Base-by-base conservation (phyloP, 2,888 invertebrate genomes). In the Adelognathus sp. region DNA sequence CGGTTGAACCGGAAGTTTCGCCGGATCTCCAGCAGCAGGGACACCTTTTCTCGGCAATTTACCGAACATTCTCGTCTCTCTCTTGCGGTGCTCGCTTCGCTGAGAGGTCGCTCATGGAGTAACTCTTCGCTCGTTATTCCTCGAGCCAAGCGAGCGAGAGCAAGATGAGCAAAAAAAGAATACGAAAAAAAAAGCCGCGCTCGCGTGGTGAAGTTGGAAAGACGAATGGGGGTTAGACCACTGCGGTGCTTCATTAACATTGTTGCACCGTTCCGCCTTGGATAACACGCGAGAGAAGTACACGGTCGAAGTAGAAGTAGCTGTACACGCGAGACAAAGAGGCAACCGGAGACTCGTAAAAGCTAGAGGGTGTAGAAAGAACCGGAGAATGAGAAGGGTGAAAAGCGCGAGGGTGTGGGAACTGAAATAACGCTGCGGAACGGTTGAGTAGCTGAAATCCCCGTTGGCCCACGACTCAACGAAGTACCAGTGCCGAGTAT, bases 21-120 rank as follows among this genome's bases (percentile, higher is more conserved):
- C 66, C 60, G 76, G 80, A 74, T 64, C 69, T 71, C 58, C 52
- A 39, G 36, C 50, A 64, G 63, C 70, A 31, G 58, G 18, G 36
- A 60, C 64, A 74, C 76, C 73, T 64, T 83, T 74, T 79, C 77
- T 41, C 52, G 67, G 79, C 79, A 82, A 83, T 84, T 84, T 81
- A 79, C 81, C 78, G 73, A 66, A 83, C 72, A 60, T 70, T 79
- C 66, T 18, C 72, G 41, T 56, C 54, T 29, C 52, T 39, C 41
- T 27, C 31, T 33, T 11, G 24, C 7, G 27, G 18, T 36, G 36
- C 11, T 54, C 14, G 29, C 41, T 46, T 31, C 58, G 58, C 39
- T 31, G 74, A 61, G 56, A 56, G 46, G 46, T 69, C 73, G 67
- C 71, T 79, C 66, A 54, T 54, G 36, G 60, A 21, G 58, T 64